A percentile compares a stretch with the other conserved stretches of the same genome.
These are phyloP conservation scores for Thunnus maccoyii DNA, from an alignment of 2,113 vertebrate species.

Conservation along the genomic window DNA sequence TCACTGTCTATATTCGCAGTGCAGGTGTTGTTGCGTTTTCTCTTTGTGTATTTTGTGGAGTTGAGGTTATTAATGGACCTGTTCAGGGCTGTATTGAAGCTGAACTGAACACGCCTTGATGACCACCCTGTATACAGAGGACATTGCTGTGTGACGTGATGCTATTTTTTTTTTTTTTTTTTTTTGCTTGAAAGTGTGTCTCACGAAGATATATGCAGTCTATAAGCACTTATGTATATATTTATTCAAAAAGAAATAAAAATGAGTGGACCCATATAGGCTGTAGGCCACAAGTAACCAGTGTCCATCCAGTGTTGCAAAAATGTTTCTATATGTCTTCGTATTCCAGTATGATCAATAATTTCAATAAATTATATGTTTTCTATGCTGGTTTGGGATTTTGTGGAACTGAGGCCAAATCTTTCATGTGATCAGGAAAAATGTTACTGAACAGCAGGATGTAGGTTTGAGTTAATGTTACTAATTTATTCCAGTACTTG, in stretches of 20 bases:
- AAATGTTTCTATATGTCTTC: slow-evolving; percentile 47
- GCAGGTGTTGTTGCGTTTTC: slow-evolving; percentile 5
- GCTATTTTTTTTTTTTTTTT: background rate
- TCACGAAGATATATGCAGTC: slow-evolving; percentile 17
- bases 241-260: slow-evolving; percentile 25
- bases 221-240: slow-evolving; percentile 21
- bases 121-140: background rate
- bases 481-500: too few relatives aligned
- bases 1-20: slow-evolving; percentile 7
- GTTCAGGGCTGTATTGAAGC: background rate
- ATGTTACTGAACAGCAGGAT: background rate
- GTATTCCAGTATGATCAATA: slow-evolving; percentile 25
- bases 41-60: slow-evolving; percentile 8
- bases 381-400: slow-evolving; percentile 78
- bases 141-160: slow-evolving; percentile 32
- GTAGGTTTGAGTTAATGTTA: background rate
- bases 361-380: slow-evolving; percentile 68
- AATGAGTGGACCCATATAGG: background rate
- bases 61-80: background rate
- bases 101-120: slow-evolving; percentile 7
- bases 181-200: slow-evolving; percentile 33
- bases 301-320: slow-evolving; percentile 24
- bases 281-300: background rate
- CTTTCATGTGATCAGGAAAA: background rate
- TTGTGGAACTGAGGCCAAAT: slow-evolving; percentile 44